Percentiles rank a stretch among this genome's conserved stretches.
These are phyloP conservation scores for Lanius collurio DNA, from an alignment of 2,113 vertebrate genomes.

Conservation along the genomic window DNA sequence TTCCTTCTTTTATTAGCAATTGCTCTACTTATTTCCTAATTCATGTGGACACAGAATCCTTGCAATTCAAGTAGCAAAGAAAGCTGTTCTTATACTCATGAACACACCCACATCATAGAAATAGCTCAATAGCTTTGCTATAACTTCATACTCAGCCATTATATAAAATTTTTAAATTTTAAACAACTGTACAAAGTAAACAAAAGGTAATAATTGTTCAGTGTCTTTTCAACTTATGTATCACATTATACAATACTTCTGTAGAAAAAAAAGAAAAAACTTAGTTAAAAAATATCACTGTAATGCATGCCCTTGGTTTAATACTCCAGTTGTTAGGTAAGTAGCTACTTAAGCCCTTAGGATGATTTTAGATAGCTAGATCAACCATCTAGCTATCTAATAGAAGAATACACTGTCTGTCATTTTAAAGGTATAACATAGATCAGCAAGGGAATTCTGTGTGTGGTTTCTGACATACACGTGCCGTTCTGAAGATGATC, in stretches of 20 bases:
- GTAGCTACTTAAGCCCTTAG: neutral
- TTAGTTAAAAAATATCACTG: neutral
- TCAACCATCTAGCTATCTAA: neutral
- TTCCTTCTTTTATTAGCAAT: neutral
- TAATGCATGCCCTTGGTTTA: neutral
- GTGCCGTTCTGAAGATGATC: rapidly evolving
- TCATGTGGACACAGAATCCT: neutral
- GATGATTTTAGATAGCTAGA: neutral
- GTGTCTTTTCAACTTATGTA: neutral
- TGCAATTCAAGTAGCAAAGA: neutral
- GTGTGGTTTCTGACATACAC: neutral
- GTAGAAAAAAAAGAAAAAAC: neutral
- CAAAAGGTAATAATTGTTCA: neutral
- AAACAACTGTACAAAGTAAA: neutral
- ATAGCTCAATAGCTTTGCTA: neutral
- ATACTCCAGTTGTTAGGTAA: neutral
- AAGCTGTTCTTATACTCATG: neutral
- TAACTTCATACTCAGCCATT: neutral
- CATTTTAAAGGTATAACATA: neutral
- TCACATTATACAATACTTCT: neutral
- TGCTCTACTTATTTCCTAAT: neutral
- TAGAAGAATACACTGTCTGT: neutral
- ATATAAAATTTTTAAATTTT: neutral
- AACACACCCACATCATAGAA: neutral
- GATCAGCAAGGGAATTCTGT: neutral